These are phyloP conservation scores for Diglossa cyanea DNA, from an alignment of 2,797 vertebrate genomes.

Conservation along the genomic window DNA sequence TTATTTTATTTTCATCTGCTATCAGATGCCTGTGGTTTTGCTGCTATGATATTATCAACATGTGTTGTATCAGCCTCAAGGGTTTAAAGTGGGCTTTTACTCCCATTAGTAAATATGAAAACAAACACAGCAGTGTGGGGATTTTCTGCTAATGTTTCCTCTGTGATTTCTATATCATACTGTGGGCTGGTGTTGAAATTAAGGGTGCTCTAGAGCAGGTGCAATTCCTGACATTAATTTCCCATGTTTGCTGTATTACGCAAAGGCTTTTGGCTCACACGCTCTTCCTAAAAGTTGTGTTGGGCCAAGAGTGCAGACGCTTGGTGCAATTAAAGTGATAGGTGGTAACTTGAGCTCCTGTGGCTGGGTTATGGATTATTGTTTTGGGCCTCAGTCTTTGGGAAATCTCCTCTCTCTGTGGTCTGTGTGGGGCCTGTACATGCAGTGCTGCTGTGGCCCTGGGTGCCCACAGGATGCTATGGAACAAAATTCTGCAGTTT, in stretches of 20 bases:
- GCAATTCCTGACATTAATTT: background rate
- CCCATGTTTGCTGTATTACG: background rate
- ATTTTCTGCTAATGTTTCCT: background rate
- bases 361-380: background rate
- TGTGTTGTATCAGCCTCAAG: conserved; percentile 1
- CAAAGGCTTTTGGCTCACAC: background rate
- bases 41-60: background rate
- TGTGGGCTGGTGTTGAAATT: background rate
- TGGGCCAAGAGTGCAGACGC: background rate
- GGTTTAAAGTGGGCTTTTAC: conserved; percentile 7
- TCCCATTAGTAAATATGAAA: conserved; percentile 9
- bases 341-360: background rate
- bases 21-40: conserved; percentile 16
- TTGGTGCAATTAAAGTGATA: background rate
- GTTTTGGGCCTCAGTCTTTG: background rate
- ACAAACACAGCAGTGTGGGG: background rate
- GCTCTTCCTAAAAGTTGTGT: background rate
- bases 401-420: background rate
- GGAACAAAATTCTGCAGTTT: background rate
- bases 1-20: conserved; percentile 14
- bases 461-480: background rate
- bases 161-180: background rate
- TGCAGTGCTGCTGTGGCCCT: background rate
- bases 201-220: background rate
- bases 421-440: background rate